Evolutionary conservation across 1,140 invertebrate genomes (phyloP).

Genomic region (Orius insidiosus): DNA sequence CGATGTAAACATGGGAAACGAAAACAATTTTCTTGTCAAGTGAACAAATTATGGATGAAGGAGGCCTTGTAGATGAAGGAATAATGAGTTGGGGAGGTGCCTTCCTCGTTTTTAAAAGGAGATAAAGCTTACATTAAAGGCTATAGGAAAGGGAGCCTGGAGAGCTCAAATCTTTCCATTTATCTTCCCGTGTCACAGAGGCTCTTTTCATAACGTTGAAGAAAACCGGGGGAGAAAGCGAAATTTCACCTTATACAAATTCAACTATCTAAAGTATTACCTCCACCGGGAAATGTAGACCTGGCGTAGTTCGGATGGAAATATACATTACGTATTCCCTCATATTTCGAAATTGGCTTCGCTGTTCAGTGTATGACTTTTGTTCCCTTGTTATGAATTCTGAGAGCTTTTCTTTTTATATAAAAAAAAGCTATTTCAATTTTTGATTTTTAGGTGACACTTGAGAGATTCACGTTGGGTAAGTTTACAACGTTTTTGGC

Average conservation of each 20-base stretch:
- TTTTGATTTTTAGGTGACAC: slow-evolving; percentile 46
- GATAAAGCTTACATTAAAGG: no score
- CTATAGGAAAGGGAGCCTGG: no score
- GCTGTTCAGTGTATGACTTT: slow-evolving; percentile 2
- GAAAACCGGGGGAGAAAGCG: neutral
- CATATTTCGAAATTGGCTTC: neutral
- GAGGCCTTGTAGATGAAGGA: no score
- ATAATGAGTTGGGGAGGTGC: no score
- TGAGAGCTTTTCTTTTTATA: neutral
- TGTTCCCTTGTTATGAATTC: neutral
- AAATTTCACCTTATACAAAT: neutral
- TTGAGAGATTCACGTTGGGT: slow-evolving; percentile 72
- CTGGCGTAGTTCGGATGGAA: neutral
- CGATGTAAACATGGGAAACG: no score
- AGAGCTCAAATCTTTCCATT: no score
- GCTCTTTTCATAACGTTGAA: no score
- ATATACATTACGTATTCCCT: slow-evolving; percentile 1
- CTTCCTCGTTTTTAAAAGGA: no score
- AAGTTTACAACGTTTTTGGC: slow-evolving; percentile 59
- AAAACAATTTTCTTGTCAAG: no score
- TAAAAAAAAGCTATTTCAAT: neutral
- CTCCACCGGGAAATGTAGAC: no score
- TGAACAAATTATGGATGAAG: no score
- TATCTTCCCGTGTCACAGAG: no score
- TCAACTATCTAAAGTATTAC: neutral